Conservation (phyloP, 2,888 invertebrate genomes). For the Synergus gifuensis region DNA sequence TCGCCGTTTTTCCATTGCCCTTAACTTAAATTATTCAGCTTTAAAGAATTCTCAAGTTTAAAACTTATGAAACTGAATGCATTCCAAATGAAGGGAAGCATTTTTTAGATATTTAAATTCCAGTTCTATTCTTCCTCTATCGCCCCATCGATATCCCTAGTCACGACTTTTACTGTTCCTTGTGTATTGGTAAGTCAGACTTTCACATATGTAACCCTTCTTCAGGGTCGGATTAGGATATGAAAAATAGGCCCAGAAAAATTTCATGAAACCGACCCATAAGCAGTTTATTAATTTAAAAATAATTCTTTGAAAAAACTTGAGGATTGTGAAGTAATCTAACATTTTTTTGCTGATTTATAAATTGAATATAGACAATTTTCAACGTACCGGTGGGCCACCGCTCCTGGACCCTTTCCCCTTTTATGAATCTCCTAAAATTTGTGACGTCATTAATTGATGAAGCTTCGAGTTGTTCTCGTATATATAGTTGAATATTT, state of each 20-base stretch:
- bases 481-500: neutral
- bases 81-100: neutral
- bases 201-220: conserved; percentile 13
- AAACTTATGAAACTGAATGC: no score
- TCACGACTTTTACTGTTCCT: neutral
- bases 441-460: conserved; percentile 23
- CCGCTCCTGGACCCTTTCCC: neutral
- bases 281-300: no score
- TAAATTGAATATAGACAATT: no score
- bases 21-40: neutral
- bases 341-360: no score
- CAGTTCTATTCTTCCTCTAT: neutral
- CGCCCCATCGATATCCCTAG: neutral
- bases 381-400: no score
- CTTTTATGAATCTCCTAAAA: conserved; percentile 11
- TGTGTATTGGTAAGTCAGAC: neutral
- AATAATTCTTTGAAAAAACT: no score
- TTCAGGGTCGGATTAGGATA: no score
- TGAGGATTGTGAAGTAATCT: no score
- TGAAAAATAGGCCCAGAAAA: no score
- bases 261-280: no score
- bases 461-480: neutral
- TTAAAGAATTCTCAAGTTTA: neutral
- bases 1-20: neutral
- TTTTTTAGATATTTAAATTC: conserved; percentile 10